A percentile compares a stretch with the other conserved stretches of the same genome.
These are phyloP conservation scores for honey bee (Apis mellifera) DNA, from an alignment of 1,140 invertebrate genomes.

Conservation along the genomic window DNA sequence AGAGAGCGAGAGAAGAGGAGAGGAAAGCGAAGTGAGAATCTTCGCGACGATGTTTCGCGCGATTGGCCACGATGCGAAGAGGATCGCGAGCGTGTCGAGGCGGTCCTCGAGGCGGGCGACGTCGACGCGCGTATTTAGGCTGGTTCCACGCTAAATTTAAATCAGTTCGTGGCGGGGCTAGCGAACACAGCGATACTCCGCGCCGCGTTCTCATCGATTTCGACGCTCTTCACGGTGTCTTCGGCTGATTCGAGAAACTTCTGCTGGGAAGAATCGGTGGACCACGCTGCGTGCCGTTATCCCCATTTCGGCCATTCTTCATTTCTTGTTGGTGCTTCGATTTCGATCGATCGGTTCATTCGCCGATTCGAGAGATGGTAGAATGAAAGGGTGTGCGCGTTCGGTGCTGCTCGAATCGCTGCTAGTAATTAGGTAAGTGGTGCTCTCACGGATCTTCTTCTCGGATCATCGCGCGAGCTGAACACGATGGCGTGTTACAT, in stretches of 20 bases:
- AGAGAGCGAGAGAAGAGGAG: neutral
- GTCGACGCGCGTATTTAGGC: constrained; percentile 51
- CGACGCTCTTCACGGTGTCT: neutral
- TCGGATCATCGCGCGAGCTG: no score
- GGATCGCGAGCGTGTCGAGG: neutral
- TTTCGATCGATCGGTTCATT: neutral
- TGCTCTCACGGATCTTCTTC: no score
- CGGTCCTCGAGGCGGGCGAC: constrained; percentile 28
- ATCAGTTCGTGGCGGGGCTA: constrained; percentile 51
- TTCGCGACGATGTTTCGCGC: neutral
- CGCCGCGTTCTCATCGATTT: constrained; percentile 30
- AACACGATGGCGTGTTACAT: no score
- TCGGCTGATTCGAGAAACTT: constrained; percentile 44
- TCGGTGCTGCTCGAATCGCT: neutral
- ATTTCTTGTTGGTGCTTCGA: no score
- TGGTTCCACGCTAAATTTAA: constrained; percentile 57
- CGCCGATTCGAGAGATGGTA: neutral
- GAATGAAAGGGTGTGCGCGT: neutral
- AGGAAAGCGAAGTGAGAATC: neutral
- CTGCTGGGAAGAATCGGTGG: neutral
- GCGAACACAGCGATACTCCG: constrained; percentile 40
- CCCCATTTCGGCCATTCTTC: no score
- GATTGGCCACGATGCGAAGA: neutral
- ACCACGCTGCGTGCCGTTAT: no score
- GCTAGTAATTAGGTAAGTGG: neutral